phyloP scores from a whole-genome alignment of 2,113 vertebrate genomes.

The Anarrhichthys ocellatus region DNA sequence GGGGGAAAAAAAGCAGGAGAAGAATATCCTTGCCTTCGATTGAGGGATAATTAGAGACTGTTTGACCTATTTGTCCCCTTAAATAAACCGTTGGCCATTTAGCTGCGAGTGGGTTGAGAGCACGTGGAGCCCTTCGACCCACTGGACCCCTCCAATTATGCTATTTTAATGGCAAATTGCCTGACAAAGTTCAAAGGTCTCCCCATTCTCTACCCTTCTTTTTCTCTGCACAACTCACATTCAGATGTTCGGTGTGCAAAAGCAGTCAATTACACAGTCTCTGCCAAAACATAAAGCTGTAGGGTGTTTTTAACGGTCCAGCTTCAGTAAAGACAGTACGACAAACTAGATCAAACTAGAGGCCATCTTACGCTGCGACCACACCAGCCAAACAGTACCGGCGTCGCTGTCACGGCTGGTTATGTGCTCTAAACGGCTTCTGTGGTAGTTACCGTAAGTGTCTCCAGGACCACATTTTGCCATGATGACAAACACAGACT shows the following conservation, averaged over 20 bases:
- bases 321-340: neutral
- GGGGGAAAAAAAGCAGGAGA: conserved; percentile 29
- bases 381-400: neutral
- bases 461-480: neutral
- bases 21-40: conserved; percentile 67
- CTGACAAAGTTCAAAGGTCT: conserved; percentile 37
- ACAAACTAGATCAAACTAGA: neutral
- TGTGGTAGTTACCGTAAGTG: neutral
- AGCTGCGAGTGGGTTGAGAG: conserved; percentile 48
- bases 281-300: conserved; percentile 10
- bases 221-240: conserved; percentile 44
- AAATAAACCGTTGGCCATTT: conserved; percentile 72
- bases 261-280: conserved; percentile 26
- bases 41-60: conserved; percentile 73
- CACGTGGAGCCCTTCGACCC: conserved; percentile 26
- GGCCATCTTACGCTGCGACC: neutral
- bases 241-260: conserved; percentile 25
- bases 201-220: conserved; percentile 30
- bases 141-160: conserved; percentile 54
- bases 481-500: neutral
- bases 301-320: neutral
- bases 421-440: neutral
- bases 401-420: neutral
- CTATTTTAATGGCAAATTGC: conserved; percentile 53
- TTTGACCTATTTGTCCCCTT: conserved; percentile 78